Evolutionary conservation across 2,113 vertebrate genomes (phyloP).

Genomic region (Dipodomys ordii): DNA sequence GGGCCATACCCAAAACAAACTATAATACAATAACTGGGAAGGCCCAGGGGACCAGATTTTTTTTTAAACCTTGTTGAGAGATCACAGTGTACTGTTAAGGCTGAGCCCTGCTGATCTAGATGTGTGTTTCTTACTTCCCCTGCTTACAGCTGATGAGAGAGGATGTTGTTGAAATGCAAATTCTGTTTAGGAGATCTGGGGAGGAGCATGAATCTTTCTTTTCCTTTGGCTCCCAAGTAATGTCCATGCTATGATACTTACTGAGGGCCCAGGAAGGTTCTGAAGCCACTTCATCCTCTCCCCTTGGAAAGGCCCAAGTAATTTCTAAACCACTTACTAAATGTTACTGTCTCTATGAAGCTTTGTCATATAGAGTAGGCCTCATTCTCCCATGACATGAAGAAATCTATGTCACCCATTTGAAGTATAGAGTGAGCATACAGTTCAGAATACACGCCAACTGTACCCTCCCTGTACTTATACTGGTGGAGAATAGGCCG

Average conservation of each 20-base stretch:
- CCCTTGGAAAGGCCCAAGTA: background rate
- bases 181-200: background rate
- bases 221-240: background rate
- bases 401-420: too few relatives aligned
- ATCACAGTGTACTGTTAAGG: background rate
- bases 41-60: background rate
- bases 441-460: background rate
- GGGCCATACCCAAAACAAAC: background rate
- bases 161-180: background rate
- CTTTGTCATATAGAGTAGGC: background rate
- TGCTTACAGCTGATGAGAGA: background rate
- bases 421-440: background rate
- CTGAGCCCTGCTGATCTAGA: background rate
- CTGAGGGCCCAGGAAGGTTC: background rate
- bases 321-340: background rate
- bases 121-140: background rate
- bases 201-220: background rate
- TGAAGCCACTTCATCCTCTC: background rate
- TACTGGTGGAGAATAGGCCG: background rate
- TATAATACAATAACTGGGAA: background rate
- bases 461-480: background rate
- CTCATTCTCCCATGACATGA: background rate
- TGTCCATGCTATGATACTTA: background rate
- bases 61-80: background rate
- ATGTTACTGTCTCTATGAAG: background rate